Conservation (phyloP, 2,888 invertebrate genomes). For the Petrolisthes cinctipes region DNA sequence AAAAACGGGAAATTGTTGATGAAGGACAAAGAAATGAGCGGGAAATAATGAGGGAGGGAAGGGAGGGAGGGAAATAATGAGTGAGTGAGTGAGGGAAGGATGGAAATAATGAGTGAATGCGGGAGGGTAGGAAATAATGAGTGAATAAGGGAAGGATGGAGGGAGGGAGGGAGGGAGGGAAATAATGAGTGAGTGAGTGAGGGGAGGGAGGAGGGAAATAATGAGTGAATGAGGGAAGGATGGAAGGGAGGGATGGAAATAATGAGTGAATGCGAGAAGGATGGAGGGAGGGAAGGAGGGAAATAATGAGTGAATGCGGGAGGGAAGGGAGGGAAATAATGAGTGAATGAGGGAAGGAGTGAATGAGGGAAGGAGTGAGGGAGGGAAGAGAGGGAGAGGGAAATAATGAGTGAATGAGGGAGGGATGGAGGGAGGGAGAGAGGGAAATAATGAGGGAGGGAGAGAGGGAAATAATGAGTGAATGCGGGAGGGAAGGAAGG, state of each 20-base stretch:
- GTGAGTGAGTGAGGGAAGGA: neutral
- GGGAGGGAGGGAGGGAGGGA: neutral
- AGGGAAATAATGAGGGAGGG: too few relatives aligned
- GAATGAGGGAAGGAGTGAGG: slow-evolving; percentile 3
- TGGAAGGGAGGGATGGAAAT: too few relatives aligned
- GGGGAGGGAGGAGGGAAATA: too few relatives aligned
- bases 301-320: too few relatives aligned
- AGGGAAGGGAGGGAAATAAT: too few relatives aligned
- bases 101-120: neutral
- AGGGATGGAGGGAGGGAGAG: too few relatives aligned
- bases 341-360: too few relatives aligned
- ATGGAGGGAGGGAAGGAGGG: too few relatives aligned
- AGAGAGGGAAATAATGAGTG: neutral
- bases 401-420: neutral
- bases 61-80: neutral
- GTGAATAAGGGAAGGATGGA: slow-evolving; percentile 22
- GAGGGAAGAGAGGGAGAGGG: neutral
- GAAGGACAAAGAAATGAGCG: too few relatives aligned
- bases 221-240: too few relatives aligned
- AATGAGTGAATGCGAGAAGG: too few relatives aligned
- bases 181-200: neutral
- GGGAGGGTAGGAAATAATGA: neutral
- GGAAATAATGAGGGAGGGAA: neutral
- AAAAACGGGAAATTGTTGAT: too few relatives aligned
- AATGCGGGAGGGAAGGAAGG: neutral